Conservation (phyloP, 1,140 invertebrate genomes). For the Ectropis grisescens region DNA sequence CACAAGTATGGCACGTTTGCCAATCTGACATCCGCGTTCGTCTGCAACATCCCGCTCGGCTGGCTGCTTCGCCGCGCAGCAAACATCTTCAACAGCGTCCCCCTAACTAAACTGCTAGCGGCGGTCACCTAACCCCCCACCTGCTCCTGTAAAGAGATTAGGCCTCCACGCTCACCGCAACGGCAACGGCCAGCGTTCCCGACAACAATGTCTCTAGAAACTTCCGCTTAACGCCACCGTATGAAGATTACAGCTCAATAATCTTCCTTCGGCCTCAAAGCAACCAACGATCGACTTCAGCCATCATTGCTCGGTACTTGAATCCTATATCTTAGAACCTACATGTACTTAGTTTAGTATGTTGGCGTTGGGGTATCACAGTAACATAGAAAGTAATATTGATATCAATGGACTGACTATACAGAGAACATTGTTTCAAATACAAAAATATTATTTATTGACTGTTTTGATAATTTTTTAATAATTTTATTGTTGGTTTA, state of each 20-base stretch:
- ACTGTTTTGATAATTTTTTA: too few relatives aligned
- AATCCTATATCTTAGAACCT: too few relatives aligned
- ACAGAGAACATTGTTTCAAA: too few relatives aligned
- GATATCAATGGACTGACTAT: too few relatives aligned
- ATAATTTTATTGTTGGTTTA: too few relatives aligned
- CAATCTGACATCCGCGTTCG: conserved; percentile 56
- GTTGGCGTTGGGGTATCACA: too few relatives aligned
- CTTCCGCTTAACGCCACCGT: conserved; percentile 42
- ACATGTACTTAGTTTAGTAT: too few relatives aligned
- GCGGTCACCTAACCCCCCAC: conserved; percentile 54
- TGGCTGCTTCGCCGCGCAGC: conserved; percentile 52
- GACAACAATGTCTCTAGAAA: conserved; percentile 45
- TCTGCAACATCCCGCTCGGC: conserved; percentile 50
- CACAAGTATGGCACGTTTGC: conserved; percentile 61
- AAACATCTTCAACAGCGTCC: conserved; percentile 52
- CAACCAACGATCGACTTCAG: conserved; percentile 50
- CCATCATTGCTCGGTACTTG: conserved; percentile 63
- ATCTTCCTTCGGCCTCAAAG: conserved; percentile 57
- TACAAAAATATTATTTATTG: too few relatives aligned
- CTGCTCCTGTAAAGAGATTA: conserved; percentile 23
- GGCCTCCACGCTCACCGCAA: conserved; percentile 55
- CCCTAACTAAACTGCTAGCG: conserved; percentile 40
- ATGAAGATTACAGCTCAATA: conserved; percentile 47
- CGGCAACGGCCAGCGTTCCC: conserved; percentile 31
- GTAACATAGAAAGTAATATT: too few relatives aligned